Percentiles rank a stretch among this genome's conserved stretches.
phyloP scores from a whole-genome alignment of 2,113 vertebrate genomes.

The Dipodomys spectabilis region DNA sequence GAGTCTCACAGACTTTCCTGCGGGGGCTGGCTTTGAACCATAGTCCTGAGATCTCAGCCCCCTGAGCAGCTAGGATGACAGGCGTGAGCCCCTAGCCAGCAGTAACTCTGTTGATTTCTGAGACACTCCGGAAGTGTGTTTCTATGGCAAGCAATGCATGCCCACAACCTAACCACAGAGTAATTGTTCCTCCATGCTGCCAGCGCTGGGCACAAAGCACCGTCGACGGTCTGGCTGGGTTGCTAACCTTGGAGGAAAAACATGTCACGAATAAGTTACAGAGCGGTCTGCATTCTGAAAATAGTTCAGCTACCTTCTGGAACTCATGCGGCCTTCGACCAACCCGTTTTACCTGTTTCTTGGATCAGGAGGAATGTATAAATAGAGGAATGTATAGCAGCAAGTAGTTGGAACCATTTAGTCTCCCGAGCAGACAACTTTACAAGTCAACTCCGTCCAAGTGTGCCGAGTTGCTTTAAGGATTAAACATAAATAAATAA shows the following conservation, averaged over 20 bases:
- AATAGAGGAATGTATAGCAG: not conserved
- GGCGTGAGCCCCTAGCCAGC: not conserved
- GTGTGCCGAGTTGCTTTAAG: not conserved
- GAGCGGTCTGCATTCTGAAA: constrained; percentile 40
- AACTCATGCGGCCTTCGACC: not conserved
- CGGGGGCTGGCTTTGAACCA: no score
- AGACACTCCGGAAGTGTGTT: constrained; percentile 13
- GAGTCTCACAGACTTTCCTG: no score
- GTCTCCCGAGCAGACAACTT: not conserved
- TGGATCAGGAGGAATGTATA: not conserved
- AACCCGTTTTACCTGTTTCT: not conserved
- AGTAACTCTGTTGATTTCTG: constrained; percentile 26
- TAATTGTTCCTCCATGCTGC: not conserved
- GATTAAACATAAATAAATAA: no score
- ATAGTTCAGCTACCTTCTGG: not conserved
- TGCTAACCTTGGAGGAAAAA: not conserved
- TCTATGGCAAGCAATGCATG: not conserved
- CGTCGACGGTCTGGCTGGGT: not conserved
- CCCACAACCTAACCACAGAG: constrained; percentile 44
- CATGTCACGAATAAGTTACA: not conserved
- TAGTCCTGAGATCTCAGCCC: no score
- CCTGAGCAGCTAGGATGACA: no score
- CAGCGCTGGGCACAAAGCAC: not conserved
- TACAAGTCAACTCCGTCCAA: not conserved
- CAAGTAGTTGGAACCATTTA: not conserved